Conservation (phyloP, 1,140 invertebrate genomes). For the Penaeus japonicus region DNA sequence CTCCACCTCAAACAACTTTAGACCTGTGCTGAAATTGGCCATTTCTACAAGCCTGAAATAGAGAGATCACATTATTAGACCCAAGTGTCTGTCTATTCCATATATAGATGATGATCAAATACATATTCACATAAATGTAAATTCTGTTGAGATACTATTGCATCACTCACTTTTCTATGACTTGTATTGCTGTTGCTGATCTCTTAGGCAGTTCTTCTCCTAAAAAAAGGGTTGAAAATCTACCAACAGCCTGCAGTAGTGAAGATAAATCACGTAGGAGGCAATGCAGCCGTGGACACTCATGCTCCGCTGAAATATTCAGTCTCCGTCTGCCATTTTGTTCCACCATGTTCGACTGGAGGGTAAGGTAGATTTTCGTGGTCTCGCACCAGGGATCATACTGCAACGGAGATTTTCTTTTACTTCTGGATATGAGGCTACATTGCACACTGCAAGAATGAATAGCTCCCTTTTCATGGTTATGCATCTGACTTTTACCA, state of each 20-base stretch:
- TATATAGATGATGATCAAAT: neutral
- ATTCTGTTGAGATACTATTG: too few species aligned
- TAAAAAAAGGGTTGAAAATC: conserved; percentile 69
- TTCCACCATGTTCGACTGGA: conserved; percentile 65
- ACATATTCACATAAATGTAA: too few species aligned
- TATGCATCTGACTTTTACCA: too few species aligned
- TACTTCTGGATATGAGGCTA: too few species aligned
- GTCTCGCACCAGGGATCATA: conserved; percentile 66
- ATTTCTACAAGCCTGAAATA: conserved; percentile 64
- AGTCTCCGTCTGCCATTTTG: conserved; percentile 62
- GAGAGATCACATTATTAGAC: neutral
- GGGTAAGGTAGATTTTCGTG: conserved; percentile 68
- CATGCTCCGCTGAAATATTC: conserved; percentile 62
- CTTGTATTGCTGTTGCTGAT: conserved; percentile 42
- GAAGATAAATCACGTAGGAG: conserved; percentile 72
- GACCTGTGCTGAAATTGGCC: conserved; percentile 64
- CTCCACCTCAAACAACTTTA: conserved; percentile 66
- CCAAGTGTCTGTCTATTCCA: neutral
- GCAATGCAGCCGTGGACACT: conserved; percentile 68
- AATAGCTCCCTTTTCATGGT: too few species aligned
- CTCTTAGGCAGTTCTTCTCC: conserved; percentile 47
- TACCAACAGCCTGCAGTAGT: conserved; percentile 71
- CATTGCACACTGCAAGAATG: too few species aligned
- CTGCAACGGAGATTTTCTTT: neutral
- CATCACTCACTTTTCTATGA: conserved; percentile 44